phyloP scores from a whole-genome alignment of 2,888 invertebrate species.

The Spodoptera picta region DNA sequence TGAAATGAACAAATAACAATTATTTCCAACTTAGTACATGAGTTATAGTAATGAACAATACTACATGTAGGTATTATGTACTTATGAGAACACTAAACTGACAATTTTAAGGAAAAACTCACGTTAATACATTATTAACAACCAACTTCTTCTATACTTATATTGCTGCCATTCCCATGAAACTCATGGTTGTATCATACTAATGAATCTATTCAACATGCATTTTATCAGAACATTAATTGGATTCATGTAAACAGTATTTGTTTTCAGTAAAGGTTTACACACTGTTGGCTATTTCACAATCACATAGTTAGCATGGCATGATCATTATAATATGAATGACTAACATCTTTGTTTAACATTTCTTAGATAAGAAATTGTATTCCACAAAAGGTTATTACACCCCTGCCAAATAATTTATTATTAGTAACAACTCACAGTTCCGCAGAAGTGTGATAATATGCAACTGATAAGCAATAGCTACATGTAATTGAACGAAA shows the following conservation, averaged over 20 bases:
- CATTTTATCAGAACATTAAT: slow-evolving; percentile 20
- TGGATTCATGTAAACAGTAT: slow-evolving; percentile 25
- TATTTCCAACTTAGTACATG: no score
- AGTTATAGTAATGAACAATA: no score
- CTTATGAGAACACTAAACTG: slow-evolving; percentile 8
- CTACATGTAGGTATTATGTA: slow-evolving; percentile 1
- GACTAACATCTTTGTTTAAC: slow-evolving; percentile 1
- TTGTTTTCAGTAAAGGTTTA: slow-evolving; percentile 10
- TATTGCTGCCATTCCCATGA: slow-evolving; percentile 15
- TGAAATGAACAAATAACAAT: no score
- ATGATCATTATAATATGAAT: background rate
- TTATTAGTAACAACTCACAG: slow-evolving; percentile 28
- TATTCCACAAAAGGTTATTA: slow-evolving; percentile 34
- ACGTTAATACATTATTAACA: slow-evolving; percentile 8
- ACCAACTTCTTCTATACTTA: slow-evolving; percentile 9
- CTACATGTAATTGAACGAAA: slow-evolving; percentile 15
- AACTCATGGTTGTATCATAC: slow-evolving; percentile 19
- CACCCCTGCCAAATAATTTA: slow-evolving; percentile 38
- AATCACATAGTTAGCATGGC: no score
- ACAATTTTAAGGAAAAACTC: slow-evolving; percentile 36
- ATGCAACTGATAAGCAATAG: slow-evolving; percentile 35
- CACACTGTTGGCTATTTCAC: slow-evolving; percentile 1
- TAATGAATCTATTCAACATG: slow-evolving; percentile 12
- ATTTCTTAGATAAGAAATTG: slow-evolving; percentile 23
- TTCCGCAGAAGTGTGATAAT: slow-evolving; percentile 27